Conservation (phyloP, 2,888 invertebrate species). For the Drosophila buzzatii region DNA sequence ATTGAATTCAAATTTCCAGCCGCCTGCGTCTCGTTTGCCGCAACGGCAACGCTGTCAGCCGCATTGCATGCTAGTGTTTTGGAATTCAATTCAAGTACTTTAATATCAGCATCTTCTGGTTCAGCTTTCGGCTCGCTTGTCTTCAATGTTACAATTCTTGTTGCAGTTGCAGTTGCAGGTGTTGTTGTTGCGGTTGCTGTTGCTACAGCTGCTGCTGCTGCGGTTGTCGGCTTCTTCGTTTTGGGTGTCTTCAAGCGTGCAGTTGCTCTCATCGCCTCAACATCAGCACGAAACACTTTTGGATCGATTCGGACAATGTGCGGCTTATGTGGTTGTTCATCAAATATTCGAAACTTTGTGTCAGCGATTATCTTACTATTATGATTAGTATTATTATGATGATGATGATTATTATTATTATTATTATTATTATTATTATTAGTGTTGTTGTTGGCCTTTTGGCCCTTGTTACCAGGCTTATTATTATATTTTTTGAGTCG, state of each 20-base stretch:
- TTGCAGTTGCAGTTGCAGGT: neutral
- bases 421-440: neutral
- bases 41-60: constrained; percentile 15
- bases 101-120: constrained; percentile 35
- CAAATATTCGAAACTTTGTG: constrained; percentile 50
- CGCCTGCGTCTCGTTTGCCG: constrained; percentile 12
- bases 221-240: constrained; percentile 25
- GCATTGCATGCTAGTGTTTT: constrained; percentile 35
- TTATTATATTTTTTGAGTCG: constrained; percentile 44
- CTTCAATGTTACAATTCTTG: constrained; percentile 9
- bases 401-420: neutral
- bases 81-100: constrained; percentile 39
- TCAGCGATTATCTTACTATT: constrained; percentile 25
- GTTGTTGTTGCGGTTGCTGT: neutral
- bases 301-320: constrained; percentile 52
- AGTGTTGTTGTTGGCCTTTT: constrained; percentile 16
- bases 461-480: constrained; percentile 38
- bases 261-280: constrained; percentile 21
- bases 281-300: constrained; percentile 40
- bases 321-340: constrained; percentile 53
- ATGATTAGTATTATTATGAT: constrained; percentile 1
- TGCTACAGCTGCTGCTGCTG: neutral
- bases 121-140: constrained; percentile 7
- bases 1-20: constrained; percentile 35
- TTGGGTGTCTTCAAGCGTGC: constrained; percentile 24